Evolutionary conservation across 35 echinoderm and acorn worm species (phyloP), one percentile per base, ranked within the genome.

Genomic region (Apostichopus parvimensis): DNA sequence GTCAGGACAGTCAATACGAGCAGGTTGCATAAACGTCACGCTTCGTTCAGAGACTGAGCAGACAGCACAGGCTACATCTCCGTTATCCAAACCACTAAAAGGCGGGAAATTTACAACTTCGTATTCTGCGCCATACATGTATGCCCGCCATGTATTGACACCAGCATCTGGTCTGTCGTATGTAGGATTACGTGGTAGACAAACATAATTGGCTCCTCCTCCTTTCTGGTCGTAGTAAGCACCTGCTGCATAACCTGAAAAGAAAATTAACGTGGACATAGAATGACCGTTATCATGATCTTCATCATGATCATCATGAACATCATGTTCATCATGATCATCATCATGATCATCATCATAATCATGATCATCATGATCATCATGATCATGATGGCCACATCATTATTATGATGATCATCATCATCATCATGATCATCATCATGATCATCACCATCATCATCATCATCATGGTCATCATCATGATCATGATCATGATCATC

Each of bases 121-220:
- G 72, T 86, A 94, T 78, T 94, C 93, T 15, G 93, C 87, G 15
- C 87, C 87, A 61, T 90, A 90, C 24, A 94, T 57, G 6, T 4
- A 22, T 55, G 57, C 75, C 4, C 86, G 80, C 55, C 58, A 87
- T 45, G 34, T 45, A 45, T 45, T 45, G 34, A 45, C 34, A 45
- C 34, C 34, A 45, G 34, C 34, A 45, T 45, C 34, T 45, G 34
- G 34, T 45, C 34, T 45, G 34, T 45, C 34, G 34, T 93, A 93
- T 70, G 62, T 15, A 17, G 92, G 92, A 18, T 56, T 45, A 6
- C 78, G n/a, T 24, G 92, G 92, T 0, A 93, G 77, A 88, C 92
- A 93, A 6, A 93, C 56, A n/a, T 77, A 88, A 53, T 88, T 93
- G 8, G 56, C 56, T 5, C 92, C 84, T 21, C 92, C 73, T 13